Evolutionary conservation across 2,797 vertebrate genomes (phyloP), one percentile per base, ranked within the genome.

Genomic region (Enteromius paludinosus): DNA sequence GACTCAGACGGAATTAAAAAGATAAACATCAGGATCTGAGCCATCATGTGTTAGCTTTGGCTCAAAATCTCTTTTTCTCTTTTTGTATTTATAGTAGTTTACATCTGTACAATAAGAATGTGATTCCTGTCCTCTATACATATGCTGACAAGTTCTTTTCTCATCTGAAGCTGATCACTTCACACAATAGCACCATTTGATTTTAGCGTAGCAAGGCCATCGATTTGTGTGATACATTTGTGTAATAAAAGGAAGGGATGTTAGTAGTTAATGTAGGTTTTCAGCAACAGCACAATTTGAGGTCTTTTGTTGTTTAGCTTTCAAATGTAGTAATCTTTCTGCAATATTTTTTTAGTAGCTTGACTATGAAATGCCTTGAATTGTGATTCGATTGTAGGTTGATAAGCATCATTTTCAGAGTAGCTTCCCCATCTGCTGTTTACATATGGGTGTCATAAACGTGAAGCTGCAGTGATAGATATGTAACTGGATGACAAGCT

Each of bases 141-240:
- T 78, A 25, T 45, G 17, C 54, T 68, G 64, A 41, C 59, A 30
- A 74, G 68, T 83, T 70, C 15, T 79, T 81, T 81, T 78, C 64
- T 79, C 78, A 83, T 71, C 72, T 56, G 18, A 33, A 74, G 30
- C 28, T 74, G 59, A 81, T 56, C 80, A 43, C 49, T 65, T 38
- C 62, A 43, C 83, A 79, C 73, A 86, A 83, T 68, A 82, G 78
- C 73, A 64, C 11, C 78, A 72, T 86, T 83, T 74, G 78, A 83
- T 78, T 83, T 79, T 61, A 64, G 69, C 28, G 47, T 38, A 68
- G 68, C 69, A 77, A 43, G 20, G 28, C 68, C 73, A 76, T 83
- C 75, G 81, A 83, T 88, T 85, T 83, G 47, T 75, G 38, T 72
- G 75, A 77, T 45, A 62, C 23, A 20, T 56, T 80, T 72, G 33